phyloP scores from a whole-genome alignment of 53 echinoderm and acorn worm species.

The Holothuria leucospilota region DNA sequence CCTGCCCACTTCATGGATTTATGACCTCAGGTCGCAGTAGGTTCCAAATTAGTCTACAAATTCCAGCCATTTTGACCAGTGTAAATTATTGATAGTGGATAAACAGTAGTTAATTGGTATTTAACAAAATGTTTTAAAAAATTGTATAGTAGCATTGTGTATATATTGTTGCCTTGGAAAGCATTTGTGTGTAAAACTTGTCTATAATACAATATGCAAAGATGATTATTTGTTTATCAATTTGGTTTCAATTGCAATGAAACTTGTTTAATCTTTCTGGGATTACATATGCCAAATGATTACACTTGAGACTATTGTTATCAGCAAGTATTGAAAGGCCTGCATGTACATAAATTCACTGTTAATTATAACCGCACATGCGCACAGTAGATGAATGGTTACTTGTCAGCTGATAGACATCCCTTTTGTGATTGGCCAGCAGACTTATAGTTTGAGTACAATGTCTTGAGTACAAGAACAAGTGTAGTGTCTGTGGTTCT shows the following conservation, averaged over 20 bases:
- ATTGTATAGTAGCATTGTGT: constrained; percentile 46
- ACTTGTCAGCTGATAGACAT: no score
- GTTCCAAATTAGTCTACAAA: not conserved
- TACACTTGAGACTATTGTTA: no score
- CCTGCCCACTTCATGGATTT: constrained; percentile 44
- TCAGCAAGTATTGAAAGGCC: no score
- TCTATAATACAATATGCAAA: constrained; percentile 44
- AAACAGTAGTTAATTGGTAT: not conserved
- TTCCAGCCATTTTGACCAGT: constrained; percentile 3
- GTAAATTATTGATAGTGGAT: not conserved
- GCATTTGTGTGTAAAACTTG: constrained; percentile 43
- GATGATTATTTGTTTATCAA: constrained; percentile 1
- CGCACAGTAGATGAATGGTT: no score
- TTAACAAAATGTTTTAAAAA: constrained; percentile 7
- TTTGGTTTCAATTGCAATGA: constrained; percentile 1
- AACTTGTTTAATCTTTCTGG: no score
- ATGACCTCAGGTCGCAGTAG: constrained; percentile 40
- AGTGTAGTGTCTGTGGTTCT: no score
- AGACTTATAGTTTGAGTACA: no score
- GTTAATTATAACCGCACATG: no score
- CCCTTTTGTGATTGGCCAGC: no score
- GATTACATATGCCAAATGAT: no score
- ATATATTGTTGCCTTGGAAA: constrained; percentile 42
- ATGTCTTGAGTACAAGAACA: no score
- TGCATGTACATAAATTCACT: no score